A percentile compares a stretch with the other conserved stretches of the same genome.
These are phyloP conservation scores for Zoroaster sp. DNA, from an alignment of 53 echinoderm and acorn worm genomes.

Conservation along the genomic window DNA sequence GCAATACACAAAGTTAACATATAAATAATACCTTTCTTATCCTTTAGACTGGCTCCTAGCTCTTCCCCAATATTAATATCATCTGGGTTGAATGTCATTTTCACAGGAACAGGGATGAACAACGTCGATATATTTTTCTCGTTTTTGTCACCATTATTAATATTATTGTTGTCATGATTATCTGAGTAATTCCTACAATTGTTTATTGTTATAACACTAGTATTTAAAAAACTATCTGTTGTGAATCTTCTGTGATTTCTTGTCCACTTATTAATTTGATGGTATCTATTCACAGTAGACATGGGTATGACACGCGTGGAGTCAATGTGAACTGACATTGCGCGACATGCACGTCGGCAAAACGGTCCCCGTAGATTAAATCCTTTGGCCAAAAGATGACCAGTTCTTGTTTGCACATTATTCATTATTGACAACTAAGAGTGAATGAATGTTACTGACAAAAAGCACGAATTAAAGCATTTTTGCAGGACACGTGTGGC, in stretches of 20 bases:
- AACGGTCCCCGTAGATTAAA: background rate
- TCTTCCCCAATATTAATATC: constrained; percentile 96
- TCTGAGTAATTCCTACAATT: constrained; percentile 11
- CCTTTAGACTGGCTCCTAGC: constrained; percentile 77
- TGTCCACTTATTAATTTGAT: background rate
- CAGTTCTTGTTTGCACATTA: background rate
- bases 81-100: constrained; percentile 80
- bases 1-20: background rate
- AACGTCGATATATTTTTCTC: constrained; percentile 79
- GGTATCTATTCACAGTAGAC: background rate
- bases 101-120: constrained; percentile 94
- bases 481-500: background rate
- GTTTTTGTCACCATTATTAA: constrained; percentile 9
- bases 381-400: background rate
- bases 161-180: background rate
- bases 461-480: background rate
- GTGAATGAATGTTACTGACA: background rate
- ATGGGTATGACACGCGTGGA: background rate
- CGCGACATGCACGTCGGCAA: background rate
- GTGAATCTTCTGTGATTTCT: background rate
- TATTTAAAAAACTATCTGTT: background rate
- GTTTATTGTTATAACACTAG: background rate
- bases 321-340: background rate
- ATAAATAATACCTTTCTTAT: constrained; percentile 77
- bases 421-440: background rate